A percentile compares a stretch with the other conserved stretches of the same genome.
Conservation (phyloP, 1,140 invertebrate genomes). For the Galleria mellonella region DNA sequence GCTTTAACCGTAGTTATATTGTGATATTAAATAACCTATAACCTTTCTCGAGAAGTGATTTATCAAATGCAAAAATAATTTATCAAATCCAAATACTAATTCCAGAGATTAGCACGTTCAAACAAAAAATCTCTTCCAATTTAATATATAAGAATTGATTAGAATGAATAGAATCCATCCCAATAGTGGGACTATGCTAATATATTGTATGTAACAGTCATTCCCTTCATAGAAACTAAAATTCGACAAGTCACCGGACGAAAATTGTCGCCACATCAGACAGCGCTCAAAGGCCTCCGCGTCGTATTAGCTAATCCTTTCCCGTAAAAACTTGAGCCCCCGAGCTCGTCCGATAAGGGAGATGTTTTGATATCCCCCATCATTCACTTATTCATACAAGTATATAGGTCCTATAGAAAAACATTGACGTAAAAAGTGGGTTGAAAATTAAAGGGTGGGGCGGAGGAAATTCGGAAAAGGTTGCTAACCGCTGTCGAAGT, state of each 20-base stretch:
- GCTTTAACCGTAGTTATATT: too few species aligned
- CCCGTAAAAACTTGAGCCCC: slow-evolving; percentile 47
- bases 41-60: too few species aligned
- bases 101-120: too few species aligned
- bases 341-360: slow-evolving; percentile 44
- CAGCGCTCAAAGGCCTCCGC: slow-evolving; percentile 30
- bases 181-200: too few species aligned
- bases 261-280: slow-evolving; percentile 27
- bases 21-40: too few species aligned
- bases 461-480: slow-evolving; percentile 41
- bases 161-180: too few species aligned
- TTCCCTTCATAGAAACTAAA: background rate
- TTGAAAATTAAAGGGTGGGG: slow-evolving; percentile 44
- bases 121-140: too few species aligned
- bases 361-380: slow-evolving; percentile 67
- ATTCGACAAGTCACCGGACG: slow-evolving; percentile 29
- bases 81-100: too few species aligned
- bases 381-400: slow-evolving; percentile 48
- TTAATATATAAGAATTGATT: too few species aligned
- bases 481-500: slow-evolving; percentile 66
- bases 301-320: slow-evolving; percentile 56
- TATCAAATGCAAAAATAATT: too few species aligned
- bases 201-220: too few species aligned
- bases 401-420: slow-evolving; percentile 61
- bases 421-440: slow-evolving; percentile 71